phyloP scores from a whole-genome alignment of 2,888 invertebrate genomes.

The Hipparchia sbordonii region DNA sequence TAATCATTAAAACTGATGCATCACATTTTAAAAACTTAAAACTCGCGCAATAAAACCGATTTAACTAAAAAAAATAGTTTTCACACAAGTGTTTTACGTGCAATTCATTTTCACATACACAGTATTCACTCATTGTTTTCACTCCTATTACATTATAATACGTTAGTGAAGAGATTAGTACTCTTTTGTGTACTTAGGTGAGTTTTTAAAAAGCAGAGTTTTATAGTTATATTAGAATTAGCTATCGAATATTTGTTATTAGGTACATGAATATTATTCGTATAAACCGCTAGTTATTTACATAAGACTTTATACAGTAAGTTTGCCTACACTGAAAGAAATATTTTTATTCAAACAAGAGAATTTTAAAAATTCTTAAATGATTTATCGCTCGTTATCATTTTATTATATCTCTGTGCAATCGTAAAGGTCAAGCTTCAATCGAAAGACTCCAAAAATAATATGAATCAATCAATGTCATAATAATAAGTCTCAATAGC shows the following conservation, averaged over 20 bases:
- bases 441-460: neutral
- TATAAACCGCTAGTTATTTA: neutral
- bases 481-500: too few relatives aligned
- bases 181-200: too few relatives aligned
- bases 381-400: neutral
- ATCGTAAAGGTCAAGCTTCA: constrained; percentile 1
- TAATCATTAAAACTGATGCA: neutral
- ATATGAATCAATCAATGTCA: too few relatives aligned
- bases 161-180: neutral
- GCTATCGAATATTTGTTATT: neutral
- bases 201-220: too few relatives aligned
- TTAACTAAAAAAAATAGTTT: neutral
- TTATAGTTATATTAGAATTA: too few relatives aligned
- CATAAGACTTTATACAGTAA: neutral
- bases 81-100: neutral
- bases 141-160: neutral
- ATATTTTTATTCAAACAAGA: neutral
- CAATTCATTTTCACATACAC: neutral
- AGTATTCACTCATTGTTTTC: neutral
- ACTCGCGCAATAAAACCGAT: neutral
- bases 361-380: too few relatives aligned
- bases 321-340: neutral
- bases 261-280: neutral
- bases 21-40: neutral
- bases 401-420: neutral